phyloP scores from a whole-genome alignment of 2,797 vertebrate genomes.

The Phaenicophaeus curvirostris region DNA sequence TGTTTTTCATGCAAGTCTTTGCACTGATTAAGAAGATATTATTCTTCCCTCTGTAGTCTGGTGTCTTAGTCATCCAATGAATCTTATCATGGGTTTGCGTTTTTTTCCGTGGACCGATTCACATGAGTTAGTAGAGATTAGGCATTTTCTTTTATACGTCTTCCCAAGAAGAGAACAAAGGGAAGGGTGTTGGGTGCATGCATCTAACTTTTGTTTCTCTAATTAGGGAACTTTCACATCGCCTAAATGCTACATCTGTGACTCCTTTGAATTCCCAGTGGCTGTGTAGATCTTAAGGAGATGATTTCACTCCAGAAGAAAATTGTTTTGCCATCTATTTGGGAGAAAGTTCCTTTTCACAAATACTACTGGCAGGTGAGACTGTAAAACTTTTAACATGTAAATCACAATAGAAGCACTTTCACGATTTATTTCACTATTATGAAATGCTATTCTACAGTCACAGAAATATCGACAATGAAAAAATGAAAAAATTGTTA shows the following conservation, averaged over 20 bases:
- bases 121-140: slow-evolving; percentile 2
- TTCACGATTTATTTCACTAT: background rate
- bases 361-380: background rate
- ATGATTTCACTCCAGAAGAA: slow-evolving; percentile 8
- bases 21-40: slow-evolving; percentile 21
- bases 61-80: background rate
- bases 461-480: background rate
- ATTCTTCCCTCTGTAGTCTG: background rate
- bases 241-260: background rate
- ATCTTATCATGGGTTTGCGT: background rate
- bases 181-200: background rate
- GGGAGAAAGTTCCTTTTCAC: background rate
- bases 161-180: background rate
- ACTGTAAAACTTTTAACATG: background rate
- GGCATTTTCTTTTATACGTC: background rate
- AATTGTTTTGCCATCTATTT: background rate
- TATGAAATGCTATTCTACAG: background rate
- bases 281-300: background rate
- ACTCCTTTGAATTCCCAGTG: background rate
- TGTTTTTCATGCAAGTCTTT: slow-evolving; percentile 30
- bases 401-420: background rate
- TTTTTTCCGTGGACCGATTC: background rate
- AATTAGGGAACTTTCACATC: background rate
- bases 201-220: slow-evolving; percentile 8
- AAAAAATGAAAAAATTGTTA: background rate